Base-by-base conservation (phyloP, 1,140 invertebrate genomes). In the Drosophila oshimai region DNA sequence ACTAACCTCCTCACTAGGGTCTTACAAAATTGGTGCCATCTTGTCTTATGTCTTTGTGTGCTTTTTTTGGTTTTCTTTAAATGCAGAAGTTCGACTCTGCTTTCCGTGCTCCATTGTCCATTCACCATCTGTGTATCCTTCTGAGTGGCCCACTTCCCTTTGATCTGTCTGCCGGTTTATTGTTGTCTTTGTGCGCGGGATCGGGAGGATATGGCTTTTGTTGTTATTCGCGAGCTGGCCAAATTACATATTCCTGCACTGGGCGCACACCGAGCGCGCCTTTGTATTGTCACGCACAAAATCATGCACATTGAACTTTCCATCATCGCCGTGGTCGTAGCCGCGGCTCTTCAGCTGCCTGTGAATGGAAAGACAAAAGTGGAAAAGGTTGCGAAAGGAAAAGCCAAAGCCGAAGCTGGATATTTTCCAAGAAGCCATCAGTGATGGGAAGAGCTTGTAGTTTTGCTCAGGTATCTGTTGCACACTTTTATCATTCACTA, bases 281-380 rank as follows among this genome's bases (percentile, higher is more conserved):
- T 93, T 92, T 45, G 93, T 84, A 89, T 95, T 93, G 79, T 94
- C 93, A 72, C 92, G 91, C 17, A 94, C 93, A 84, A 94, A 95
- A 72, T 95, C 94, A 89, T 94, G 93, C 50, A 95, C 94, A 79
- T 94, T 94, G 91, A 95, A 95, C 79, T 92, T 93, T 57, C 92
- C 91, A 60, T 92, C 92, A 74, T 95, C 94, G 71, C 80, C 80
- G 55, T 91, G 88, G 13, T 92, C 92, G 70, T 91, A 93, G 89
- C 93, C 92, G 61, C 92, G 92, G 51, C 92, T 92, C 89, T 94
- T 94, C 53, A 95, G 74, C 69, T 95, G 94, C 70, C 94, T 95
- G 86, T 54, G 92, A 28, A 41, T n/a, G 15, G 36, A n/a, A 57
- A 49, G 12, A 46, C 13, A 6, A 9, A 17, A 15, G n/a, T n/a